These are phyloP conservation scores for Seriola quinqueradiata DNA, from an alignment of 2,113 vertebrate genomes.

Conservation along the genomic window DNA sequence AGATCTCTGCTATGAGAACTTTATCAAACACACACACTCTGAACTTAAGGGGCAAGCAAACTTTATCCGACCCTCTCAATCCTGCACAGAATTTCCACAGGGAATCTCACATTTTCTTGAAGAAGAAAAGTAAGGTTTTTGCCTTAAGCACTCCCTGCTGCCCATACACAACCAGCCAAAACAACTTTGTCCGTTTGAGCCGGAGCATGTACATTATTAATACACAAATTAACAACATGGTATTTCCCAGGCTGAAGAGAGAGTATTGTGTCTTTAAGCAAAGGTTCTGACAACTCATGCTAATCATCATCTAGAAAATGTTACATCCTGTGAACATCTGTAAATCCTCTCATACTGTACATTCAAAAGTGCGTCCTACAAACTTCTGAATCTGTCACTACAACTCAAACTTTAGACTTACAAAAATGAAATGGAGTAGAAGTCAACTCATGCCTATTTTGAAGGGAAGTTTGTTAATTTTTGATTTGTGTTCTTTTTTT, in stretches of 20 bases:
- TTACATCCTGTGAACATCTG: neutral
- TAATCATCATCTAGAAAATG: too few species aligned
- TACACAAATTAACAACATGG: neutral
- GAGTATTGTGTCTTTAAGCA: neutral
- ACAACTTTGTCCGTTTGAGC: neutral
- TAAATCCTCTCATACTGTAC: neutral
- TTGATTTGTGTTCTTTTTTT: neutral
- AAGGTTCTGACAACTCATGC: too few species aligned
- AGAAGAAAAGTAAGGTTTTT: slow-evolving; percentile 41
- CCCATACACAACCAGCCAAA: neutral
- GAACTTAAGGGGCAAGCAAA: slow-evolving; percentile 65
- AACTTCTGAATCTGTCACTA: neutral
- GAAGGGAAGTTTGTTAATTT: neutral
- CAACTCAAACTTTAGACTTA: neutral
- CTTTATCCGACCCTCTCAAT: slow-evolving; percentile 67
- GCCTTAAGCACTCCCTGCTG: slow-evolving; percentile 65
- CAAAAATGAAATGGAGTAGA: too few species aligned
- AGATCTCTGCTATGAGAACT: slow-evolving; percentile 71
- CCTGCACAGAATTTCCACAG: slow-evolving; percentile 32
- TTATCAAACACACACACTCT: slow-evolving; percentile 67
- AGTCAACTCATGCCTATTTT: too few species aligned
- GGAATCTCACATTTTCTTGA: slow-evolving; percentile 48
- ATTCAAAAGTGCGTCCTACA: neutral
- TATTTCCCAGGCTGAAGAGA: neutral
- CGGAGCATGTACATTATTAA: neutral